Evolutionary conservation across 2,888 invertebrate genomes (phyloP), one percentile per base, ranked within the genome.

Genomic region (Tinea trinotella): DNA sequence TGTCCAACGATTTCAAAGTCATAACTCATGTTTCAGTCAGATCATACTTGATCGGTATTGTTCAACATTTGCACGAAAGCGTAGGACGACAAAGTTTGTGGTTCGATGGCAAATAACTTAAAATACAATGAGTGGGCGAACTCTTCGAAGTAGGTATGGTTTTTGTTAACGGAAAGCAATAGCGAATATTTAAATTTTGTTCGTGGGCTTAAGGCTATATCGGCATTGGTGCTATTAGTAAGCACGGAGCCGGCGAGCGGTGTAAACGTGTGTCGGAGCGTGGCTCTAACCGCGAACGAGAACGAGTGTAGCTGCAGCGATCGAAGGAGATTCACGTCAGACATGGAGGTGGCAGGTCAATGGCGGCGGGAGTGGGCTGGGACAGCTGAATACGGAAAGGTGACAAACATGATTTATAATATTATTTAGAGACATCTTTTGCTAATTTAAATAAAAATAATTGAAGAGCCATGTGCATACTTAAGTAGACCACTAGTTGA

Each of bases 331-430:
- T 61, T 60, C 61, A 62, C 62, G 61, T 15, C 49, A 35, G 66
- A 68, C 61, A 84, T 85, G 84, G 84, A 85, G 74, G 75, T 85
- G 61, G 84, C 81, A 62, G 83, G 78, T 67, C 84, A 83, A 71
- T 85, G 85, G 85, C 78, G 78, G 61, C 71, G 80, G 66, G 74
- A 84, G 74, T 85, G 85, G 85, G 76, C 85, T 60, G 85, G 85
- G 59, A 74, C 80, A 52, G 85, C 85, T 62, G 85, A 85, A 71
- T 85, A 79, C 70, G 85, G 85, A 63, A 83, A 85, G 74, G 85
- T 85, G 63, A 76, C n/a, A 30, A 30, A 30, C 7, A 30, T 30
- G 7, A 10, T 4, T 30, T 30, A 2, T 7, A 30, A 30, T 30
- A 30, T 30, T 30, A 30, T n/a, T 30, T 2, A 30, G 30, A 2